Conservation (phyloP, 1,140 invertebrate species). For the Panagrolaimus sp. region DNA sequence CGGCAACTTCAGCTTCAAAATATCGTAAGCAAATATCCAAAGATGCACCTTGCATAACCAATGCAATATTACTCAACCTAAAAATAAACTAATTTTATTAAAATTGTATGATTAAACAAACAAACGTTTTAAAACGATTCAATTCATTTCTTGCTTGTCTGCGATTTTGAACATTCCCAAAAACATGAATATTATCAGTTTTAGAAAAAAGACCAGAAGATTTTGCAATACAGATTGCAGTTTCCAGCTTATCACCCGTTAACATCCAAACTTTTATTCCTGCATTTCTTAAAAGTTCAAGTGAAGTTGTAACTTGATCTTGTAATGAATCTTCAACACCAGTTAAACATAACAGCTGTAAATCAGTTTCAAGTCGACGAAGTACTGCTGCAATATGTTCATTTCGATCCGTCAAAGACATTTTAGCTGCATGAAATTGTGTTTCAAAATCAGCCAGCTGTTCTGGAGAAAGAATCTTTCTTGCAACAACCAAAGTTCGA, state of each 20-base stretch:
- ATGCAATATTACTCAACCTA: conserved; percentile 40
- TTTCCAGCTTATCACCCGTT: conserved; percentile 97
- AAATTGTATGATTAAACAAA: too few species aligned
- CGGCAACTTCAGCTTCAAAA: conserved; percentile 90
- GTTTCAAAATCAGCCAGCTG: conserved; percentile 86
- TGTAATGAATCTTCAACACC: conserved; percentile 67
- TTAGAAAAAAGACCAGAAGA: conserved; percentile 79
- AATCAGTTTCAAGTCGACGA: conserved; percentile 80
- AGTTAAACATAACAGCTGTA: conserved; percentile 91
- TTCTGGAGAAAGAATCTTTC: conserved; percentile 78
- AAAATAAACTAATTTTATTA: too few species aligned
- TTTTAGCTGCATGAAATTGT: conserved; percentile 65
- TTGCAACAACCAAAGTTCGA: conserved; percentile 88
- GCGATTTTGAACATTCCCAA: conserved; percentile 67
- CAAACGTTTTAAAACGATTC: conserved; percentile 81
- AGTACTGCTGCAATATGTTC: conserved; percentile 78
- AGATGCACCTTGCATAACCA: conserved; percentile 58
- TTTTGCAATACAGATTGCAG: conserved; percentile 95
- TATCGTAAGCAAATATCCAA: conserved; percentile 72
- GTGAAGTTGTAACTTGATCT: conserved; percentile 77
- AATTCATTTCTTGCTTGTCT: conserved; percentile 64
- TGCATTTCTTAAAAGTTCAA: conserved; percentile 85
- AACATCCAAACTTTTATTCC: conserved; percentile 99
- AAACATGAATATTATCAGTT: conserved; percentile 68
- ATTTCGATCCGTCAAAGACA: conserved; percentile 74